A percentile compares a stretch with the other conserved stretches of the same genome.
phyloP scores from a whole-genome alignment of 2,113 vertebrate species.

The Pteropus alecto region DNA sequence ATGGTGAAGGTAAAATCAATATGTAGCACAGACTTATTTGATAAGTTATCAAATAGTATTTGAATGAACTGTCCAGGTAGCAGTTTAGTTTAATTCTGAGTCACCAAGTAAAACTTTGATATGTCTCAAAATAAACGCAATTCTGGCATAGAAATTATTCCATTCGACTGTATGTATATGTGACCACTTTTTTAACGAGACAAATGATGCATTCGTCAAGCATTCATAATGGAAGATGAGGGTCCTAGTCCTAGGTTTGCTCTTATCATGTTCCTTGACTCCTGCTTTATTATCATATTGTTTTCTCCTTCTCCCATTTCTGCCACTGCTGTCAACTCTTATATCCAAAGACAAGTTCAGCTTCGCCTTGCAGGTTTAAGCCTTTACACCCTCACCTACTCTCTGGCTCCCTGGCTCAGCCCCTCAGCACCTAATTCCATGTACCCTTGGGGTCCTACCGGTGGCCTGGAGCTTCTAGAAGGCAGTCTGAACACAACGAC shows the following conservation, averaged over 20 bases:
- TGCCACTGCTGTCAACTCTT: neutral
- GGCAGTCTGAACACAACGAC: fast-evolving
- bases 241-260: neutral
- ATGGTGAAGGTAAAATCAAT: neutral
- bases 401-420: too few relatives aligned
- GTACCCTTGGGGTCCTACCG: neutral
- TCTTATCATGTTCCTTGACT: neutral
- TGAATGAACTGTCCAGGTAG: neutral
- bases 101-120: neutral
- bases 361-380: neutral
- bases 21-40: neutral
- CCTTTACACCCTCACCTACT: neutral
- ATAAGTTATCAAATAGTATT: neutral
- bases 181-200: neutral
- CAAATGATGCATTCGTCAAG: neutral
- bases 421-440: neutral
- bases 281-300: neutral
- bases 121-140: neutral
- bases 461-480: neutral
- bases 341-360: neutral
- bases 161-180: neutral
- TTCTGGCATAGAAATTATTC: neutral
- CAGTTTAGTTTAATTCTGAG: neutral
- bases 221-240: neutral
- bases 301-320: neutral